Base-by-base conservation (phyloP, 2,113 vertebrate species). In the Psilopogon haemacephalus region DNA sequence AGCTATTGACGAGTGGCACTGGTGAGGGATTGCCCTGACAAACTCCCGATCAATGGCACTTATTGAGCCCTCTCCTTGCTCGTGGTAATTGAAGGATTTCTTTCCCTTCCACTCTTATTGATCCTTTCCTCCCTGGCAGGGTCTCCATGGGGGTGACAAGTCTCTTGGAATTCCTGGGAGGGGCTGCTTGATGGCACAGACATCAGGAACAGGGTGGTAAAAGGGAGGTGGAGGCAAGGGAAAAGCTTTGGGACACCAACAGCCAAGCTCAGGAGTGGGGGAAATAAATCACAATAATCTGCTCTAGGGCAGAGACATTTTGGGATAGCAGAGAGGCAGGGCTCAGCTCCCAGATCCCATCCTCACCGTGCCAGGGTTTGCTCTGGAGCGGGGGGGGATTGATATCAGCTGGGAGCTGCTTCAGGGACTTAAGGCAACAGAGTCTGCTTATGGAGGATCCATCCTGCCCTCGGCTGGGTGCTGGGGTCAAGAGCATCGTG, bases 1-100 rank as follows among this genome's bases (percentile, higher is more conserved):
- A 58, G 79, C 91, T 90, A 97, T 96, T 88, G 98, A 94, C 96
- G 88, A 97, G 95, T 7, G 89, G 95, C 94, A 95, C 97, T 70
- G 93, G 95, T 95, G 97, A 96, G 89, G 52, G 89, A 46, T 55
- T 1, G 70, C 3, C 5, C 54, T 89, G 90, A 64, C 26, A 7
- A 46, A 59, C 33, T 0, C 10, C 59, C 9, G 91, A 91, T 96
- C 94, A 70, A 95, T 95, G 89, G 73, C 38, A 4, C 42, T 30
- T 71, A 92, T 73, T 3, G 59, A 86, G 71, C 59, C 70, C 69
- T 35, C 27, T 24, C 68, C 8, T 1, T 5, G 5, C 72, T 21
- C 33, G 68, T 3, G 2, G 26, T 59, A 86, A 94, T 55, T 42
- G 91, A 8, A 27, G 59, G 38, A 30, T 63, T 88, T 74, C 84